Conservation (phyloP, 2,113 vertebrate genomes). For the Nerophis lumbriciformis region DNA sequence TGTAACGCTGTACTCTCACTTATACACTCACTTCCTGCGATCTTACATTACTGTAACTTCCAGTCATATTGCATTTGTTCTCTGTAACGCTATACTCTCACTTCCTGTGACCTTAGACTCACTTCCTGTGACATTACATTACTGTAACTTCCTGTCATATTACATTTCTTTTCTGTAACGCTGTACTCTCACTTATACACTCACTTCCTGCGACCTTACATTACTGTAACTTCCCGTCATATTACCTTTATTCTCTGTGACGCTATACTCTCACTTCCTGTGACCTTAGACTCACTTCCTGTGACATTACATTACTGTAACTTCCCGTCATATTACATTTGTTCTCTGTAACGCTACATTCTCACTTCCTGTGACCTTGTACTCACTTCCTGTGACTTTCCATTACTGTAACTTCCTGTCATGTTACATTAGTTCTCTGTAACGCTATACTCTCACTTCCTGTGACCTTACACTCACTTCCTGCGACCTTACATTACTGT, state of each 20-base stretch:
- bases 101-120: neutral
- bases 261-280: neutral
- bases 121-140: neutral
- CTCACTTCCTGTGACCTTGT: neutral
- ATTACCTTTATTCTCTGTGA: neutral
- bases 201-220: neutral
- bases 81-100: neutral
- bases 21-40: neutral
- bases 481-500: neutral
- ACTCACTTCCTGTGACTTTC: neutral
- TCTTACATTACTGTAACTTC: neutral
- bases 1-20: neutral
- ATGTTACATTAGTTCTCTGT: neutral
- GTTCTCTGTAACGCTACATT: neutral
- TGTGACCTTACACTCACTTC: neutral
- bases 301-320: neutral
- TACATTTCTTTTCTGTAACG: neutral
- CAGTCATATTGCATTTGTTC: neutral
- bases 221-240: neutral
- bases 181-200: neutral
- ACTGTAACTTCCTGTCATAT: neutral
- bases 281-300: neutral
- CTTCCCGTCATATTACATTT: neutral
- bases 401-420: neutral
- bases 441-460: neutral